These are phyloP conservation scores for Plecturocebus donacophilus DNA, from an alignment of 2,113 vertebrate genomes.

Conservation along the genomic window DNA sequence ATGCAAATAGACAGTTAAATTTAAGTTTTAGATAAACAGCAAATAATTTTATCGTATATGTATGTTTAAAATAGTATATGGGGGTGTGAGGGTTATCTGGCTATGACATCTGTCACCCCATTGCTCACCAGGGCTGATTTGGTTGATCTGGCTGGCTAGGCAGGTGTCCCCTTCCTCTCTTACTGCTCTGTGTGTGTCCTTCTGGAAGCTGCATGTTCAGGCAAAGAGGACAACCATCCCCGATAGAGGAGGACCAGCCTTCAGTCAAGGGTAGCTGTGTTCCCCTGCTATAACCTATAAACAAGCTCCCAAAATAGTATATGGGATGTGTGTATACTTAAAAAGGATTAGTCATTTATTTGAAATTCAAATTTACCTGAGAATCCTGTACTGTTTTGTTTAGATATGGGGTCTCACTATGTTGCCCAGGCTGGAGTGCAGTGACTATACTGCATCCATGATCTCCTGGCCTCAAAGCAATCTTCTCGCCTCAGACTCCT, in stretches of 20 bases:
- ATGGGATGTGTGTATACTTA: neutral
- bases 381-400: neutral
- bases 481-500: neutral
- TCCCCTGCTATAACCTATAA: too few relatives aligned
- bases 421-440: neutral
- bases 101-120: too few relatives aligned
- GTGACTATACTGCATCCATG: neutral
- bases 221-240: too few relatives aligned
- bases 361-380: neutral
- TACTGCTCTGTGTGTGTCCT: too few relatives aligned
- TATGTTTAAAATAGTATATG: neutral
- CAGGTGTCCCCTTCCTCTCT: too few relatives aligned
- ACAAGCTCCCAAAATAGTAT: neutral
- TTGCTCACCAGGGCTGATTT: too few relatives aligned
- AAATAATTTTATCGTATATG: neutral
- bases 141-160: too few relatives aligned
- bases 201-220: too few relatives aligned
- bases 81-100: too few relatives aligned
- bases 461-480: neutral
- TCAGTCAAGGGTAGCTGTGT: too few relatives aligned
- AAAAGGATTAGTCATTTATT: neutral
- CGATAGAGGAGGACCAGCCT: too few relatives aligned
- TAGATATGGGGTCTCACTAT: neutral
- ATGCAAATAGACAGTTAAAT: neutral
- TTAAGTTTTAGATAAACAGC: constrained; percentile 24